Evolutionary conservation across 2,888 invertebrate species (phyloP), one percentile per base, ranked within the genome.

Genomic region (Homarus gammarus): DNA sequence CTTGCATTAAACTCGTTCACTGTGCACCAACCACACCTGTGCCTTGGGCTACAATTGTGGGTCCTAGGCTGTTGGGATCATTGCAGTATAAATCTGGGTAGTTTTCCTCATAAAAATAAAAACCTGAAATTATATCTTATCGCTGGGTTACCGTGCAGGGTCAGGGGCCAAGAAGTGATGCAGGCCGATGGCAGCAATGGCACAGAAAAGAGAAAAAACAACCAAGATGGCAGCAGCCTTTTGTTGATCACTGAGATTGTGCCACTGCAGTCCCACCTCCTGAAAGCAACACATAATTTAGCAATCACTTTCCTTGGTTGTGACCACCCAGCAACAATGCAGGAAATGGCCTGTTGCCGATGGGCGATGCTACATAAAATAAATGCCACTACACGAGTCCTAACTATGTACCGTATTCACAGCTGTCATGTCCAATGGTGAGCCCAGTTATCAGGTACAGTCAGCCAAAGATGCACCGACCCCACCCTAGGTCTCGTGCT

Each of bases 211-310:
- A 61, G 91, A 90, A 94, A 96, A 96, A 81, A 94, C 95, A 88
- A 94, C 94, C 87, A 96, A 94, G 93, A 96, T 95, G 90, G 96
- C 94, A 92, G 96, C 94, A 92, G 96, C 96, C 94, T 95, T 95
- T 93, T 96, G 96, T 92, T 95, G 95, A 93, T 95, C 95, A 51
- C 95, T 95, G 93, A 95, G 93, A 78, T 93, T 93, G 93, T 93
- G 94, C 91, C 90, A 91, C 49, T 86, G 79, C 89, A 93, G 92
- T 70, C 94, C 93, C 38, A 87, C 87, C 56, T 90, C 90, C 87
- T 87, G 84, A 27, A 87, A 84, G 40, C n/a, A n/a, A n/a, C n/a
- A n/a, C n/a, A n/a, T n/a, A n/a, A n/a, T n/a, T n/a, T n/a, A n/a
- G n/a, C n/a, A n/a, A n/a, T n/a, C n/a, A n/a, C n/a, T n/a, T n/a